A percentile compares a stretch with the other conserved stretches of the same genome.
These are phyloP conservation scores for Falco biarmicus DNA, from an alignment of 2,797 vertebrate genomes.

Conservation along the genomic window DNA sequence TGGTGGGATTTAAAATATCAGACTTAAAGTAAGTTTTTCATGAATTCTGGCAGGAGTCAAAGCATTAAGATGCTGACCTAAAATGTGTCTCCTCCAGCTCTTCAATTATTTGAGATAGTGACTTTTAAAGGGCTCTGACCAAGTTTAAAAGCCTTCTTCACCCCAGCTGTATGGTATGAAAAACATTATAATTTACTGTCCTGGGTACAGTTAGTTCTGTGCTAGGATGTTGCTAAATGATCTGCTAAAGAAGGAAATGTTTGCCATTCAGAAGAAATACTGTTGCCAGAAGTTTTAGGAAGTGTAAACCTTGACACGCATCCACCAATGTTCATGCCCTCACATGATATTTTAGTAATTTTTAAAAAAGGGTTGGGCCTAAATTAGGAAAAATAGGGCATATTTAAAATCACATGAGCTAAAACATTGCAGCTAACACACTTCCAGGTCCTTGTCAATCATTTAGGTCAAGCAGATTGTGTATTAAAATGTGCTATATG, in stretches of 20 bases:
- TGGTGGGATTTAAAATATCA: background rate
- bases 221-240: background rate
- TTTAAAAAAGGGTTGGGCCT: background rate
- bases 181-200: background rate
- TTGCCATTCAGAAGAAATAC: background rate
- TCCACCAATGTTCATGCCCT: background rate
- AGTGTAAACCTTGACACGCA: background rate
- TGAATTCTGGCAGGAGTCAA: background rate
- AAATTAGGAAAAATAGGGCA: background rate
- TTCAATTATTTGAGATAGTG: background rate
- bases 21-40: background rate
- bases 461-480: background rate
- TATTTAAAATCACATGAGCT: background rate
- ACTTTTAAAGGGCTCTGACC: background rate
- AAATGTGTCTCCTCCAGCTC: background rate
- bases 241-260: background rate
- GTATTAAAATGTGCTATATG: background rate
- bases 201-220: background rate
- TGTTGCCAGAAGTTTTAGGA: background rate
- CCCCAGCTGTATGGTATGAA: background rate
- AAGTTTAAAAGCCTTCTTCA: background rate
- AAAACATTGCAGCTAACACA: background rate
- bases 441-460: background rate
- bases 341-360: background rate
- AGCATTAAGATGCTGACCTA: background rate